These are phyloP conservation scores for Drosophila prostipennis DNA, from an alignment of 2,888 invertebrate species.

Conservation along the genomic window DNA sequence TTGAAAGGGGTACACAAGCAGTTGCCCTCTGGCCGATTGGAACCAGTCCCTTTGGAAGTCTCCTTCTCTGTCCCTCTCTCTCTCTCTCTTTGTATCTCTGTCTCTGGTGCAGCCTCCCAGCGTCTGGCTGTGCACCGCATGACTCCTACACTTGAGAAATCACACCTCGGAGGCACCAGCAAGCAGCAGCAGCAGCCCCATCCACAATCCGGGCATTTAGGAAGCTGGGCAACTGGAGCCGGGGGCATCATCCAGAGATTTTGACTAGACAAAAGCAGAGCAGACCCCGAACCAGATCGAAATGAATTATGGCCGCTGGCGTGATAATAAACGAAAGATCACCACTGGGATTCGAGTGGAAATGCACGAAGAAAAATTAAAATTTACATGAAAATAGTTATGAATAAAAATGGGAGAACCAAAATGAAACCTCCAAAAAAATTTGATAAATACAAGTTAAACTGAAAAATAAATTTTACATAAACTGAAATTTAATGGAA, in stretches of 20 bases:
- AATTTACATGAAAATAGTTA: not conserved
- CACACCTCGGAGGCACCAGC: conserved; percentile 67
- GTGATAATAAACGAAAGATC: conserved; percentile 54
- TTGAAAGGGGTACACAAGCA: conserved; percentile 32
- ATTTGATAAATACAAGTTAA: no score
- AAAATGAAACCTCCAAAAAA: no score
- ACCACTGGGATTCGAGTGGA: conserved; percentile 7
- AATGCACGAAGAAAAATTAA: conserved; percentile 19
- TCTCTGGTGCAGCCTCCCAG: conserved; percentile 27
- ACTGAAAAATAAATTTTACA: no score
- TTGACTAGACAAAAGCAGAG: conserved; percentile 47
- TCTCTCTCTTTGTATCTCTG: conserved; percentile 17
- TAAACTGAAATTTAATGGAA: no score
- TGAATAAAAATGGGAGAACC: not conserved
- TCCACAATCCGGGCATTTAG: conserved; percentile 35
- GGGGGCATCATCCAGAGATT: conserved; percentile 37
- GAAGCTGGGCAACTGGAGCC: conserved; percentile 32
- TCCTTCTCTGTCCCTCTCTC: conserved; percentile 20
- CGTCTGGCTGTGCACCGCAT: conserved; percentile 72
- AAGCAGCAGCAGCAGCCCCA: conserved; percentile 46
- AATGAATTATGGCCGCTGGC: conserved; percentile 48
- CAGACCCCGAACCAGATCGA: conserved; percentile 43
- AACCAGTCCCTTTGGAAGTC: conserved; percentile 37
- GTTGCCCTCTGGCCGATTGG: conserved; percentile 21
- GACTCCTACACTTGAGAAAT: conserved; percentile 81